Percentiles rank a stretch among this genome's conserved stretches.
Evolutionary conservation across 2,113 vertebrate genomes (phyloP).

Genomic region (Eublepharis macularius): DNA sequence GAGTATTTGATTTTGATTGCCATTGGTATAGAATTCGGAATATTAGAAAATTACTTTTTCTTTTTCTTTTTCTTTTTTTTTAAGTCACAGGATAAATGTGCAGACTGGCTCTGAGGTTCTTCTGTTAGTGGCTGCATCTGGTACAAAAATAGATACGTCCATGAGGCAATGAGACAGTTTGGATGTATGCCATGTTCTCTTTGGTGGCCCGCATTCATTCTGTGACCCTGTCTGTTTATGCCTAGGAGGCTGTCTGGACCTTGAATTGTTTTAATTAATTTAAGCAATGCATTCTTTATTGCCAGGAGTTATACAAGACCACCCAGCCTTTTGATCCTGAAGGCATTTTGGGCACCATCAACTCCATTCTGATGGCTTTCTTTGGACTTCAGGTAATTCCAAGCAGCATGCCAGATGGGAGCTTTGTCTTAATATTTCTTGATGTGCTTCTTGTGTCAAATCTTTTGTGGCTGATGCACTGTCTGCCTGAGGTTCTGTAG

Average conservation of each 20-base stretch:
- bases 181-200: not conserved
- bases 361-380: constrained; percentile 79
- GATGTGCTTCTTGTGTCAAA: not conserved
- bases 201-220: not conserved
- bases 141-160: not conserved
- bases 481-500: not conserved
- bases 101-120: not conserved
- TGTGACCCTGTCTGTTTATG: not conserved
- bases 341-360: constrained; percentile 77
- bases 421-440: not conserved
- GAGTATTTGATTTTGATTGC: not conserved
- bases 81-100: not conserved
- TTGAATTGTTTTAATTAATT: not conserved
- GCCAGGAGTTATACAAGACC: constrained; percentile 76
- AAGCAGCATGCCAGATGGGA: not conserved
- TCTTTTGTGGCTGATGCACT: not conserved
- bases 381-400: constrained; percentile 82
- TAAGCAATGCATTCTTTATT: not conserved
- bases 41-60: not conserved
- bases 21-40: not conserved
- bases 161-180: not conserved
- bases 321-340: constrained; percentile 81
- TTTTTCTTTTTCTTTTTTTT: too few relatives aligned
- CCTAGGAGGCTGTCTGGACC: not conserved
- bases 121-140: not conserved